Base-by-base conservation (phyloP, 1,140 invertebrate species). In the Drosophila serrata region DNA sequence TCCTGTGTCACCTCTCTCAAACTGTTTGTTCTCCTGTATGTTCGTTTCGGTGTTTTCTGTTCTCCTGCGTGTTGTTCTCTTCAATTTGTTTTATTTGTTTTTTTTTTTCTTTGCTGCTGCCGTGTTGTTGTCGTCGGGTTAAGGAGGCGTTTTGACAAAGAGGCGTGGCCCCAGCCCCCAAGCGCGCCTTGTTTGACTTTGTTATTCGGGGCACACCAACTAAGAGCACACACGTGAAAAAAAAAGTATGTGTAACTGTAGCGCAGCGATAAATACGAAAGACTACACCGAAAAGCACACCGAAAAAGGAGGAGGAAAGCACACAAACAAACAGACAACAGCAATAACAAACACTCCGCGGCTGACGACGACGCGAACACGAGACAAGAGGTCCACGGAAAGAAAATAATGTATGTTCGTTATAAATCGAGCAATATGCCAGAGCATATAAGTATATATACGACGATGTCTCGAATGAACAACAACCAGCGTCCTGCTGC, bases 171-270 rank as follows among this genome's bases (percentile, higher is more conserved):
- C 33, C 51, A 55, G 51, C 33, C 51, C 51, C 19, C 19, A 37
- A 37, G 51, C 51, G 51, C 51, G 51, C 51, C 33, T 37, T 55
- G 51, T 85, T 86, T 86, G 63, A 81, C 82, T 85, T 85, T 86
- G 76, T 81, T 86, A 65, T 81, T 81, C 65, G 51, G 72, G 65
- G 51, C 51, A 76, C 60, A 76, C 60, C 58, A 72, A 45, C 22
- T n/a, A 69, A 67, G 37, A 37, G 43, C 35, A 69, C 39, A 75
- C 59, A 75, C 70, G 48, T 69, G 42, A 72, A 73, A 73, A 69
- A 69, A 57, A 72, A 19, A 55, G 33, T 55, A 37, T 55, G 33
- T 37, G 48, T 58, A 57, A 46, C 29, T 58, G 39, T 70, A 72
- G 39, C 64, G 65, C 57, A 35, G 55, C 51, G 53, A 69, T 48